These are phyloP conservation scores for Drosophila truncata DNA, from an alignment of 1,140 invertebrate species.

Conservation along the genomic window DNA sequence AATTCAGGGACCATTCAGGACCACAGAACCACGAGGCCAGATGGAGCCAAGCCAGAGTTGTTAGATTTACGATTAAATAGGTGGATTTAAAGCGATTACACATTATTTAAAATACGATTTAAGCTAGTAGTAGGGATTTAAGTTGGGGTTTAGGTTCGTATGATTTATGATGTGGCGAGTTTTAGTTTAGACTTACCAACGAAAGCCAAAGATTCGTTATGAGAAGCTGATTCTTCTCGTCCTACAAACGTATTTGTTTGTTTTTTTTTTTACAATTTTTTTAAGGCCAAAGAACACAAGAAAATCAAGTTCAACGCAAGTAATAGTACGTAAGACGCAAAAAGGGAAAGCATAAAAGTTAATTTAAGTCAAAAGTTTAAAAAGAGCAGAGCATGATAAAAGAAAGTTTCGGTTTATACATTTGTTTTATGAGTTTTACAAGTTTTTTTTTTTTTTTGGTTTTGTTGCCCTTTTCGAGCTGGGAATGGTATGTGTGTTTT, in stretches of 20 bases:
- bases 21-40: conserved; percentile 10
- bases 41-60: conserved; percentile 24
- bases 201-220: conserved; percentile 94
- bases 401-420: conserved; percentile 80
- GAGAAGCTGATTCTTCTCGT: conserved; percentile 94
- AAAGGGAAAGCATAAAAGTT: conserved; percentile 51
- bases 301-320: conserved; percentile 43
- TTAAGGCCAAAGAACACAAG: conserved; percentile 55
- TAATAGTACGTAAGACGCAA: conserved; percentile 39
- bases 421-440: conserved; percentile 79
- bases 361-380: conserved; percentile 76
- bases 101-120: conserved; percentile 70
- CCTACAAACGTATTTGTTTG: conserved; percentile 87
- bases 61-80: conserved; percentile 45
- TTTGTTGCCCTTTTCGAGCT: conserved; percentile 15
- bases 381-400: conserved; percentile 82
- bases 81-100: conserved; percentile 67
- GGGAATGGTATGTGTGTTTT: conserved; percentile 17
- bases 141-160: conserved; percentile 38
- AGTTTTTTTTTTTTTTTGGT: conserved; percentile 53
- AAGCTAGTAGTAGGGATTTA: conserved; percentile 49
- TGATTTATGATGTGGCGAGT: conserved; percentile 62
- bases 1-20: background rate
- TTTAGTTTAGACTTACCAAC: conserved; percentile 91
- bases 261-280: conserved; percentile 48